Conservation (phyloP, 2,888 invertebrate species). For the Euzetes globulus region DNA sequence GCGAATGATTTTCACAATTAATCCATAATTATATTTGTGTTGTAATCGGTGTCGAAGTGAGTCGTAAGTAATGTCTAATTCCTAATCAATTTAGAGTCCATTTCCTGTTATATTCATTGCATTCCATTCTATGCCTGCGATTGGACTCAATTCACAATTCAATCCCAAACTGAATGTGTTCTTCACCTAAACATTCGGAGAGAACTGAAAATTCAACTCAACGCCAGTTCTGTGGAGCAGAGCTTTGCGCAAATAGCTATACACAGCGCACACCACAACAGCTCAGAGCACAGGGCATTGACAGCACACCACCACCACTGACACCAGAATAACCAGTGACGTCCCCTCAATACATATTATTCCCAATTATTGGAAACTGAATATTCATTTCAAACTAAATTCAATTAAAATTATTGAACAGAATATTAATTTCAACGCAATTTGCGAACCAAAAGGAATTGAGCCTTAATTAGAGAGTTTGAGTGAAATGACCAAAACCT, state of each 20-base stretch:
- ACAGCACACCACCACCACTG: neutral
- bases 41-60: neutral
- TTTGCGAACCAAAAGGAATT: neutral
- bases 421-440: neutral
- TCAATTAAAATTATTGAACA: neutral
- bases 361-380: neutral
- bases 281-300: neutral
- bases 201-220: constrained; percentile 19
- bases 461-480: neutral
- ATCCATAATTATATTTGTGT: too few relatives aligned
- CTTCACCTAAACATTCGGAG: neutral
- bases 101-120: constrained; percentile 18
- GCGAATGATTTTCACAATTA: neutral
- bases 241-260: constrained; percentile 18
- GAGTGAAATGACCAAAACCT: too few relatives aligned
- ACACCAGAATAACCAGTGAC: neutral
- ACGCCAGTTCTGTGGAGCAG: neutral
- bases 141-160: constrained; percentile 12
- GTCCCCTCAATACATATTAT: neutral
- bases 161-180: neutral
- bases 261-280: neutral
- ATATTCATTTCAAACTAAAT: neutral
- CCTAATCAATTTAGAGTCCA: constrained; percentile 23
- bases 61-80: neutral
- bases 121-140: neutral